Conservation (phyloP, 1,140 invertebrate genomes). For the Macrosteles quadrilineatus region DNA sequence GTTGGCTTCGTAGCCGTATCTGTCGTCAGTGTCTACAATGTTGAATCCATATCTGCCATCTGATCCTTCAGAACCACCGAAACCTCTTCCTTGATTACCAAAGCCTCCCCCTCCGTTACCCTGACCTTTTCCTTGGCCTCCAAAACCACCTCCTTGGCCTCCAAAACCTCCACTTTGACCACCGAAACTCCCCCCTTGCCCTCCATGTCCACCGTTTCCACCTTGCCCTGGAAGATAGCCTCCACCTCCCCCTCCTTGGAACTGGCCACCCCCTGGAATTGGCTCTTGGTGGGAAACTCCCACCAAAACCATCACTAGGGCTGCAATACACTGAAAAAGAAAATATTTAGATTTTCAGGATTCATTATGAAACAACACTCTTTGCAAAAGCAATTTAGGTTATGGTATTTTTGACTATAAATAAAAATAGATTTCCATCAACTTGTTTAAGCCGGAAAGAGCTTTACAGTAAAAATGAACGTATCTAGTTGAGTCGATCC, state of each 20-base stretch:
- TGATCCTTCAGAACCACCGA: neutral
- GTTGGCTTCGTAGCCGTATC: constrained; percentile 16
- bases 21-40: constrained; percentile 6
- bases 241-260: neutral
- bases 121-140: neutral
- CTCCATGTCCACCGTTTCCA: neutral
- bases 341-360: no score
- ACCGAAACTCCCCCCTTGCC: neutral
- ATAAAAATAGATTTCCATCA: no score
- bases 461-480: no score
- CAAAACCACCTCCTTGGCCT: neutral
- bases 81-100: neutral
- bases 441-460: no score
- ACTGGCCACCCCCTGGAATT: neutral
- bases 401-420: no score
- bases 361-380: no score
- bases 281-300: neutral
- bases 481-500: no score
- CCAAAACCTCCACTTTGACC: neutral
- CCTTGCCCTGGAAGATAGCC: neutral
- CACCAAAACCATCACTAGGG: neutral
- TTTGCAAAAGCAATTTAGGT: no score
- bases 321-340: neutral
- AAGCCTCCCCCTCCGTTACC: neutral
- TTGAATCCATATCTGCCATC: constrained; percentile 10